Conservation (phyloP, 2,797 vertebrate species). For the Pelochelys cantorii region DNA sequence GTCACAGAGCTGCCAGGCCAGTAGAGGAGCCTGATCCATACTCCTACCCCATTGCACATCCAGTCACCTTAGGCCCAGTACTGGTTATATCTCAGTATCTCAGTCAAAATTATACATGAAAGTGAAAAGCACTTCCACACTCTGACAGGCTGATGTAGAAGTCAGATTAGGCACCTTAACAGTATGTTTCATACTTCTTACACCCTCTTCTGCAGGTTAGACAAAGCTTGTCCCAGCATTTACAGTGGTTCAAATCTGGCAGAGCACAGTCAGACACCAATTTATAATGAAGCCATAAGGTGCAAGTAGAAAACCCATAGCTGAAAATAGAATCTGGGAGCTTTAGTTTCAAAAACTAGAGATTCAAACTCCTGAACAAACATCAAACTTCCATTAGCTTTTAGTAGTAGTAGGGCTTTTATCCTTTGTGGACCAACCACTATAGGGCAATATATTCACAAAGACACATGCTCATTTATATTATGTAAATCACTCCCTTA, state of each 20-base stretch:
- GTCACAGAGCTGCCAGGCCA: neutral
- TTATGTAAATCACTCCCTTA: rapidly evolving
- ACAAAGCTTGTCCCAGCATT: neutral
- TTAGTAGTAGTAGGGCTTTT: neutral
- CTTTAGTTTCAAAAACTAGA: neutral
- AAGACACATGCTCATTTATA: neutral
- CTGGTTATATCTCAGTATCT: neutral
- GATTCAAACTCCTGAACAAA: neutral
- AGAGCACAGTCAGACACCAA: neutral
- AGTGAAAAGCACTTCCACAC: neutral
- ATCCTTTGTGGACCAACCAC: neutral
- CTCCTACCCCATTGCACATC: neutral
- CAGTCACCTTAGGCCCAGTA: neutral
- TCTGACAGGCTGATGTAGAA: neutral
- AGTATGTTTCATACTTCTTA: neutral
- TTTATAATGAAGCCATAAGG: constrained; percentile 1
- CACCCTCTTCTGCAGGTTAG: neutral
- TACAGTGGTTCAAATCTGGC: neutral
- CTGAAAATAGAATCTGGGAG: neutral
- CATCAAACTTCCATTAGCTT: neutral
- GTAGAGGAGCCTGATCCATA: neutral
- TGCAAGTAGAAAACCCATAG: neutral
- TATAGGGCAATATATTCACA: neutral
- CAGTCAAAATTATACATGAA: neutral
- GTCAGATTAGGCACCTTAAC: too few species aligned